A percentile compares a stretch with the other conserved stretches of the same genome.
phyloP scores from a whole-genome alignment of 2,113 vertebrate species.

The Onychostruthus taczanowskii region DNA sequence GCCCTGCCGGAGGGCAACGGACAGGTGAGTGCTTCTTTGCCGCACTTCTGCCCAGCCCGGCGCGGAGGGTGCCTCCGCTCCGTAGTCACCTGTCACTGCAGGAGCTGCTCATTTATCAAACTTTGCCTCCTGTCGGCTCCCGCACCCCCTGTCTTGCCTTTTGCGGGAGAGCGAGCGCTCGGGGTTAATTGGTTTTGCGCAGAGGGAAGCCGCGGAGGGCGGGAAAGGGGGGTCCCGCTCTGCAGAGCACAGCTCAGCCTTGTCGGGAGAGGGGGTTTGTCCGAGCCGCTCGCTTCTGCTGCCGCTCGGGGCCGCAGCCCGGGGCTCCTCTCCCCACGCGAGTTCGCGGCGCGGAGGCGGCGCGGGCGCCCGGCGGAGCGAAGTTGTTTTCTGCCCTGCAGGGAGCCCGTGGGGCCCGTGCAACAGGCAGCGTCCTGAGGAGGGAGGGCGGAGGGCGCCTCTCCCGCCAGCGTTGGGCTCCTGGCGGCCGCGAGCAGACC shows the following conservation, averaged over 20 bases:
- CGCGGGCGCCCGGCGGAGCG: not conserved
- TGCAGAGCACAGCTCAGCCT: not conserved
- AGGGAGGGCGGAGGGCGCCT: not conserved
- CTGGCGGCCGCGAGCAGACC: not conserved
- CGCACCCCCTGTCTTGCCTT: not conserved
- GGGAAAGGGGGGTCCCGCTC: not conserved
- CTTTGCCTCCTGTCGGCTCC: conserved; percentile 48
- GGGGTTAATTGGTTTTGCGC: not conserved
- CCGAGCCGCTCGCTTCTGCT: not conserved
- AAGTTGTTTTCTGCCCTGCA: conserved; percentile 46
- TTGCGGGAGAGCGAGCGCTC: not conserved
- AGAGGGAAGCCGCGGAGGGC: not conserved
- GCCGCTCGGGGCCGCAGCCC: not conserved
- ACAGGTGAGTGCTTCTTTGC: conserved; percentile 63
- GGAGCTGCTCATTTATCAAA: conserved; percentile 54
- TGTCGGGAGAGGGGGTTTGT: not conserved
- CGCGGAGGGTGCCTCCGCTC: not conserved
- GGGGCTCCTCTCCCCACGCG: not conserved
- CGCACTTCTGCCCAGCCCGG: not conserved
- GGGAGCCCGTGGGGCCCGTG: conserved; percentile 10
- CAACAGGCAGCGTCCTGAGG: not conserved
- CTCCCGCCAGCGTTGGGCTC: not conserved
- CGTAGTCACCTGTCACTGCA: not conserved
- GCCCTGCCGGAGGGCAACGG: not conserved
- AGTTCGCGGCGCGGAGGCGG: not conserved